Base-by-base conservation (phyloP, 37 sponge, comb jelly and placozoan genomes). In the Theonella swinhoei region DNA sequence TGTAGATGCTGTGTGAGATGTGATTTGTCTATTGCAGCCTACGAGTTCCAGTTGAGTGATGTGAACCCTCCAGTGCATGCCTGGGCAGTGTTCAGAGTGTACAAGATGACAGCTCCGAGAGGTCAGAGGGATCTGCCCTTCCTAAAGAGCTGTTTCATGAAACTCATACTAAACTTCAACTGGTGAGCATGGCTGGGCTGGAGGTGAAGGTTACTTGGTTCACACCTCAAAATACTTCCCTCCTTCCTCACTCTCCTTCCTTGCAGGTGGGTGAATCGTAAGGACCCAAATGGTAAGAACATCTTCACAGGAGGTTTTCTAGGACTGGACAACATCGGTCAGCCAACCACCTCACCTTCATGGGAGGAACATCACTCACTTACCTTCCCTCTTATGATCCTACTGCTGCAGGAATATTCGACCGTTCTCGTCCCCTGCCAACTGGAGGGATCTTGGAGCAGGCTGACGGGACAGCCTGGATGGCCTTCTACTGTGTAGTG, bases 391-490 rank as follows among this genome's bases (percentile, higher is more conserved):
- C n/a, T n/a, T n/a, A n/a, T n/a, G 4, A 0, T 31, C 75, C 28
- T 26, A 20, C 17, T 26, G 28, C 20, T 80, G 20, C 69, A 91
- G 88, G 92, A 25, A 80, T 97, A 22, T 97, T 97, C 80, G 98
- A 97, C 70, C 88, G 98, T 28, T 95, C 96, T 0, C 85, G 88
- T 43, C 98, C 98, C 26, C 95, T 97, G 22, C 95, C 98, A 30
- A 90, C 90, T 3, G 98, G 98, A 0, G 86, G 88, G 34, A 64
- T 84, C 34, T 72, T 97, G 80, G 98, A 97, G 78, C 98, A 97
- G 84, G 98, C 98, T 19, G 98, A 97, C 78, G 98, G 98, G 11
- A 97, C 98, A 22, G 98, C 98, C 30, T 97, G 98, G 98, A 97
- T 97, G 98, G 95, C 95, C 20, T 97, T 97, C 89, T 97, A 88